Conservation (phyloP, 2,888 invertebrate genomes). For the Chironomus tentans region DNA sequence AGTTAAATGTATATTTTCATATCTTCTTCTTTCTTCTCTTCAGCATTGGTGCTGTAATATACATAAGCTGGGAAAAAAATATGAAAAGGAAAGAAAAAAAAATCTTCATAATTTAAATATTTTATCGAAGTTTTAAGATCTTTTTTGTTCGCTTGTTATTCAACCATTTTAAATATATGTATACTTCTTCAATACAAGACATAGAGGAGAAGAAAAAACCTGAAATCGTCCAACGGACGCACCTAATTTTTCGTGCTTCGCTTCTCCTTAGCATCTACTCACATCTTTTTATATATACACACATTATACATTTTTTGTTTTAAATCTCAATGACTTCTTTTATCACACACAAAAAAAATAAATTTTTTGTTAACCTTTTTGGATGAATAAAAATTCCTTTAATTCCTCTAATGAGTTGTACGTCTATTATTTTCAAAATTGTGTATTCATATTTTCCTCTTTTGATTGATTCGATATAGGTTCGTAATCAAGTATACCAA, state of each 20-base stretch:
- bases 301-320: background rate
- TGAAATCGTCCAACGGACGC: slow-evolving; percentile 25
- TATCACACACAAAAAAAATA: background rate
- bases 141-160: slow-evolving; percentile 24
- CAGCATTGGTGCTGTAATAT: background rate
- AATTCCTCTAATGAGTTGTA: slow-evolving; percentile 23
- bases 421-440: background rate
- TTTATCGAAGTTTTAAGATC: slow-evolving; percentile 26
- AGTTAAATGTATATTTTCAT: background rate
- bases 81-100: slow-evolving; percentile 10
- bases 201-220: slow-evolving; percentile 10
- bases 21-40: background rate
- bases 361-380: background rate
- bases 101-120: slow-evolving; percentile 27
- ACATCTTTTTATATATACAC: background rate
- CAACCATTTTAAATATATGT: slow-evolving; percentile 23
- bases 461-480: background rate
- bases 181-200: slow-evolving; percentile 4
- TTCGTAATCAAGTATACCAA: background rate
- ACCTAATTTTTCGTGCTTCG: slow-evolving; percentile 22
- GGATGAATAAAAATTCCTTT: slow-evolving; percentile 23
- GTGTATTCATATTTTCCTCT: background rate
- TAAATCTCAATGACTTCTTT: slow-evolving; percentile 10
- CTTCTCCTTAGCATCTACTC: background rate
- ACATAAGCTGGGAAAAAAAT: slow-evolving; percentile 17